A percentile compares a stretch with the other conserved stretches of the same genome.
Conservation (phyloP, 2,888 invertebrate genomes). For the Gastrophysa polygoni region DNA sequence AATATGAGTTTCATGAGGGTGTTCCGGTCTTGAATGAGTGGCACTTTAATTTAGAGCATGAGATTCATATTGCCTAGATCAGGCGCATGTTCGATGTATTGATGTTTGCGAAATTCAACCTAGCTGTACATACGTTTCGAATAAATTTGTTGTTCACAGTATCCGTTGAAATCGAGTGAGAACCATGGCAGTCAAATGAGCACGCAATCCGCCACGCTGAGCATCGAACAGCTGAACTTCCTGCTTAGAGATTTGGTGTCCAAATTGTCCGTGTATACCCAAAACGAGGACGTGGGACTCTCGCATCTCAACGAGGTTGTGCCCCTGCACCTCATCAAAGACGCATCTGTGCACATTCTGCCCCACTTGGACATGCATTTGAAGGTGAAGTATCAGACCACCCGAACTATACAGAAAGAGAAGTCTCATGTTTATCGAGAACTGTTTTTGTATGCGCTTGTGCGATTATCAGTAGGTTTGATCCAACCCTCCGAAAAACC, state of each 20-base stretch:
- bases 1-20: no score
- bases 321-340: slow-evolving; percentile 50
- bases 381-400: slow-evolving; percentile 24
- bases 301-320: slow-evolving; percentile 50
- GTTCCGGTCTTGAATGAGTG: no score
- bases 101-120: no score
- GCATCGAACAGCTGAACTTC: slow-evolving; percentile 56
- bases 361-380: slow-evolving; percentile 56
- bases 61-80: no score
- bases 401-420: no score
- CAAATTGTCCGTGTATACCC: slow-evolving; percentile 61
- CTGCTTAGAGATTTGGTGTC: slow-evolving; percentile 65
- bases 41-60: no score
- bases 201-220: slow-evolving; percentile 36
- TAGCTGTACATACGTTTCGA: no score
- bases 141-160: slow-evolving; percentile 49
- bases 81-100: no score
- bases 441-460: no score
- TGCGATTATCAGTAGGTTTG: no score
- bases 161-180: slow-evolving; percentile 52
- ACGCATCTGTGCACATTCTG: slow-evolving; percentile 55
- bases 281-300: slow-evolving; percentile 46
- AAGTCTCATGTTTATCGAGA: no score
- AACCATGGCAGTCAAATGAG: slow-evolving; percentile 24
- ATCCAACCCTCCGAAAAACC: no score